Conservation (phyloP, 1,140 invertebrate species). For the Cotesia glomerata region DNA sequence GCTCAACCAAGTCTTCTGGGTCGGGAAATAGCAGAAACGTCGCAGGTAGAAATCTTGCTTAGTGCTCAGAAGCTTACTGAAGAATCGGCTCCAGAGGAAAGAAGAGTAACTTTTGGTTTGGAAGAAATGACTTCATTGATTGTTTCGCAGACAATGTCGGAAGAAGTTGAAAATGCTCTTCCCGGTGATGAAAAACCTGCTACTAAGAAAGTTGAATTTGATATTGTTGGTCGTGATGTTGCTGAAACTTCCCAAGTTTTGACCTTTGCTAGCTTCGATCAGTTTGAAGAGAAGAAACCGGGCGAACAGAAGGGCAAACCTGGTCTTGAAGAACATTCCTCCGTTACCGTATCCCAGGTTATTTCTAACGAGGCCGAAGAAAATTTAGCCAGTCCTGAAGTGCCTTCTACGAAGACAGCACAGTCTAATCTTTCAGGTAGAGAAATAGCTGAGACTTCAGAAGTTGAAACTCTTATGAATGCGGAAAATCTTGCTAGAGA, state of each 20-base stretch:
- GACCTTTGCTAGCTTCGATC: slow-evolving; percentile 41
- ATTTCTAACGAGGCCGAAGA: slow-evolving; percentile 41
- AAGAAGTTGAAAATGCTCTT: slow-evolving; percentile 44
- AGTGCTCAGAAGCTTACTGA: slow-evolving; percentile 40
- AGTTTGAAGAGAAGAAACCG: slow-evolving; percentile 40
- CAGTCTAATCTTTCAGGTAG: slow-evolving; percentile 35
- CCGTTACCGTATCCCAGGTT: slow-evolving; percentile 37
- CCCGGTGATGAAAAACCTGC: slow-evolving; percentile 35
- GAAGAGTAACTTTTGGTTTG: slow-evolving; percentile 38
- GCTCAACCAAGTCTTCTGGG: slow-evolving; percentile 39
- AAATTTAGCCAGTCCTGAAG: slow-evolving; percentile 32
- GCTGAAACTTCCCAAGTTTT: slow-evolving; percentile 50
- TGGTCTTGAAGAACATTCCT: slow-evolving; percentile 36
- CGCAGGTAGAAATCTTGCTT: slow-evolving; percentile 45
- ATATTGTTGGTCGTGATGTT: slow-evolving; percentile 46
- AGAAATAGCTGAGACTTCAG: slow-evolving; percentile 42
- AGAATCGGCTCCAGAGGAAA: slow-evolving; percentile 36
- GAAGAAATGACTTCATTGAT: slow-evolving; percentile 45
- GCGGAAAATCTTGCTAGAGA: slow-evolving; percentile 31
- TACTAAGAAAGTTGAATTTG: slow-evolving; percentile 41
- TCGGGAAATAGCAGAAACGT: slow-evolving; percentile 44
- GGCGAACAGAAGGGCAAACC: slow-evolving; percentile 38
- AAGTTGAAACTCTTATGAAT: slow-evolving; percentile 38
- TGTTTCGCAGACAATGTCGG: slow-evolving; percentile 43
- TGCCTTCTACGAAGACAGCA: slow-evolving; percentile 31